phyloP scores from a whole-genome alignment of 2,888 invertebrate species.

The Drosophila cognata region DNA sequence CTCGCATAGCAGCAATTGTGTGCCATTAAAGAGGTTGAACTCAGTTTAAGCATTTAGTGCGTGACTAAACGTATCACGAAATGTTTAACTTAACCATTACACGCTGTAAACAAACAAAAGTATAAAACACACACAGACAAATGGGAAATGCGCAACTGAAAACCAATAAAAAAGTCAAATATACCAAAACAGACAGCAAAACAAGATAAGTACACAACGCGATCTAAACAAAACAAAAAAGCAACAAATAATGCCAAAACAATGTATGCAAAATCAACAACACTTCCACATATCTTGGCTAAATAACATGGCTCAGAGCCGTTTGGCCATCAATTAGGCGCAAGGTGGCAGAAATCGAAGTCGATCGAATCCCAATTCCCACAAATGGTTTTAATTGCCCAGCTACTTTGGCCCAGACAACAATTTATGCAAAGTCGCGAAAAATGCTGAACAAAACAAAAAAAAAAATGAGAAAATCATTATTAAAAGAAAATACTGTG shows the following conservation, averaged over 20 bases:
- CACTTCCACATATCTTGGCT: constrained; percentile 39
- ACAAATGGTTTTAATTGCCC: constrained; percentile 38
- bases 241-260: background rate
- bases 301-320: constrained; percentile 37
- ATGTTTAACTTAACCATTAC: constrained; percentile 61
- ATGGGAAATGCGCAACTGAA: constrained; percentile 75
- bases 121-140: constrained; percentile 46
- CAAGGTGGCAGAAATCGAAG: constrained; percentile 60
- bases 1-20: constrained; percentile 38
- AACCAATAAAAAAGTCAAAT: constrained; percentile 75
- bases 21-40: constrained; percentile 41
- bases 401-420: constrained; percentile 17
- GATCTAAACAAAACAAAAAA: constrained; percentile 50
- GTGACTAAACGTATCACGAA: constrained; percentile 42
- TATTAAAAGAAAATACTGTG: constrained; percentile 13
- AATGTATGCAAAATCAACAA: constrained; percentile 69
- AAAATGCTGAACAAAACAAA: constrained; percentile 10
- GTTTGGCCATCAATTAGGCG: constrained; percentile 49
- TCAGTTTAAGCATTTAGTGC: constrained; percentile 28
- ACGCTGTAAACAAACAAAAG: constrained; percentile 41
- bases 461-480: background rate
- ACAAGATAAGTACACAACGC: constrained; percentile 33
- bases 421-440: constrained; percentile 49
- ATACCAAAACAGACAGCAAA: constrained; percentile 46
- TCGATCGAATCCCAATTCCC: constrained; percentile 40